Evolutionary conservation across 2,888 invertebrate genomes (phyloP).

Genomic region (Diloba caeruleocephala): DNA sequence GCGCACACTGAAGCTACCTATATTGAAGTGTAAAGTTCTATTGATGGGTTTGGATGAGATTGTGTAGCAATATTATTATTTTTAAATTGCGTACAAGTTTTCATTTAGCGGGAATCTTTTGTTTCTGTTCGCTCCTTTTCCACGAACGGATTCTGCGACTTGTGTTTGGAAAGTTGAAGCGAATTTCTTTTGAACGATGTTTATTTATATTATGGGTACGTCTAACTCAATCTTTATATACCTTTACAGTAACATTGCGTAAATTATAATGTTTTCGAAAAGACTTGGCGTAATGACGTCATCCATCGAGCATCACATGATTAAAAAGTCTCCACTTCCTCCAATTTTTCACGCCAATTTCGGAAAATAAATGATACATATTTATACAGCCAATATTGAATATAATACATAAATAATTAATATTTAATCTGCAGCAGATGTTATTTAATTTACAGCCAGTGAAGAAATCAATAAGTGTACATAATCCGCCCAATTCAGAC

Average conservation of each 20-base stretch:
- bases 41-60: slow-evolving; percentile 5
- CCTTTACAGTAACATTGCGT: not conserved
- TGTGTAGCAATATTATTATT: slow-evolving; percentile 7
- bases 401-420: slow-evolving; percentile 41
- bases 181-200: slow-evolving; percentile 3
- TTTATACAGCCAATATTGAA: slow-evolving; percentile 38
- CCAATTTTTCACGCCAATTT: slow-evolving; percentile 21
- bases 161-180: not conserved
- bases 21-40: slow-evolving; percentile 4
- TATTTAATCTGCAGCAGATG: slow-evolving; percentile 41
- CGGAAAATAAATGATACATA: slow-evolving; percentile 28
- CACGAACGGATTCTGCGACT: not conserved
- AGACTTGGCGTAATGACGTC: slow-evolving; percentile 8
- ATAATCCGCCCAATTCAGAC: slow-evolving; percentile 5
- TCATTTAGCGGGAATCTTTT: not conserved
- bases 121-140: slow-evolving; percentile 9
- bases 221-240: not conserved
- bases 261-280: not conserved
- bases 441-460: slow-evolving; percentile 19
- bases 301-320: slow-evolving; percentile 4
- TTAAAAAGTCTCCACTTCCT: slow-evolving; percentile 10
- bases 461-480: slow-evolving; percentile 22
- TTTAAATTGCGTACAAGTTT: not conserved
- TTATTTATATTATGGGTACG: not conserved
- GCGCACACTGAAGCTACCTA: slow-evolving; percentile 30